Conservation (phyloP, 1,140 invertebrate genomes). For the Nautilus pompilius region DNA sequence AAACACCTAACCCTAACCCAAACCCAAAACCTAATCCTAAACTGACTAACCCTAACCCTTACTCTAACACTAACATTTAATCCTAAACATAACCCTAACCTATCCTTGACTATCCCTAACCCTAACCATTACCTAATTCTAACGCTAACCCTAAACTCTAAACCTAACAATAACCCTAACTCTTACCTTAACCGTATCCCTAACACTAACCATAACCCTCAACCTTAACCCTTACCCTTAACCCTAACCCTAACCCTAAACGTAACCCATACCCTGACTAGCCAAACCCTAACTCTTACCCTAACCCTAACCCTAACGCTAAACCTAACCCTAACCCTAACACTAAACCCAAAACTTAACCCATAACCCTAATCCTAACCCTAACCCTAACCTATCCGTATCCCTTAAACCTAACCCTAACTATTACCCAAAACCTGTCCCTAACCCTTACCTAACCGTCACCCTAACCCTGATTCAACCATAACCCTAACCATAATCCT, state of each 20-base stretch:
- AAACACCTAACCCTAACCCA: too few species aligned
- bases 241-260: too few species aligned
- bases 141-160: not conserved
- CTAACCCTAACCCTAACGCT: not conserved
- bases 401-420: not conserved
- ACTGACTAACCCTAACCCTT: too few species aligned
- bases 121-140: not conserved
- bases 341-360: not conserved
- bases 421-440: not conserved
- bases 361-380: not conserved
- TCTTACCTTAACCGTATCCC: too few species aligned
- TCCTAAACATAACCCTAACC: not conserved
- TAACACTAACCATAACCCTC: too few species aligned
- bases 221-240: too few species aligned
- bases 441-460: not conserved
- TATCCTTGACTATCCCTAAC: not conserved
- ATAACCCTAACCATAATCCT: not conserved
- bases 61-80: not conserved
- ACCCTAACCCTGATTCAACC: not conserved
- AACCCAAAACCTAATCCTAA: too few species aligned
- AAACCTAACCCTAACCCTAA: not conserved
- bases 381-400: not conserved
- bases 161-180: too few species aligned
- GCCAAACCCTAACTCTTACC: not conserved
- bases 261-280: not conserved